These are phyloP conservation scores for Nesoenas mayeri DNA, from an alignment of 2,113 vertebrate species.

Conservation along the genomic window DNA sequence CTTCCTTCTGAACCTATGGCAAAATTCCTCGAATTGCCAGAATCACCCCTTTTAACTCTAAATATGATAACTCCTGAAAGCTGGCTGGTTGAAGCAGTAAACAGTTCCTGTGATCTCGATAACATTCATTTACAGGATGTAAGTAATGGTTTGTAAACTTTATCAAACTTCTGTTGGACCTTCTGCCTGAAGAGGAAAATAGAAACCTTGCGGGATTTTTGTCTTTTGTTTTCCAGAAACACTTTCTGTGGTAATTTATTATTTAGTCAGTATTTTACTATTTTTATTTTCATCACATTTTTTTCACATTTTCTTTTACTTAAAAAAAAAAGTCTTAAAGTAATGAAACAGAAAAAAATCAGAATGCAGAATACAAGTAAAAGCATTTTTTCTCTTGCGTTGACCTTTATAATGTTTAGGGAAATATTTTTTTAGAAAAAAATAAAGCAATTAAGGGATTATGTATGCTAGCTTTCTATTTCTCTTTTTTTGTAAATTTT, in stretches of 20 bases:
- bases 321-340: background rate
- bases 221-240: background rate
- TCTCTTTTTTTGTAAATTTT: background rate
- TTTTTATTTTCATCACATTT: background rate
- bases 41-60: conserved; percentile 89
- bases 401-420: background rate
- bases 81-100: conserved; percentile 92
- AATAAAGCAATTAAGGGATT: background rate
- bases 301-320: background rate
- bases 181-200: background rate
- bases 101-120: conserved; percentile 91
- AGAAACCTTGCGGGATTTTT: background rate
- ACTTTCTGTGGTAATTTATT: background rate
- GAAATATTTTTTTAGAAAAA: background rate
- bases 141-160: conserved; percentile 19
- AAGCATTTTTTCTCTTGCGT: background rate
- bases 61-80: conserved; percentile 96
- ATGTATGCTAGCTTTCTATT: background rate
- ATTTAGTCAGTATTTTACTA: background rate
- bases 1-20: conserved; percentile 84
- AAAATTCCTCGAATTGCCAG: conserved; percentile 90
- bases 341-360: background rate
- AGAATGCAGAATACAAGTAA: background rate
- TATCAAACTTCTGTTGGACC: background rate
- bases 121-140: conserved; percentile 95